Evolutionary conservation across 2,888 invertebrate genomes (phyloP).

Genomic region (Cheilosia variabilis): DNA sequence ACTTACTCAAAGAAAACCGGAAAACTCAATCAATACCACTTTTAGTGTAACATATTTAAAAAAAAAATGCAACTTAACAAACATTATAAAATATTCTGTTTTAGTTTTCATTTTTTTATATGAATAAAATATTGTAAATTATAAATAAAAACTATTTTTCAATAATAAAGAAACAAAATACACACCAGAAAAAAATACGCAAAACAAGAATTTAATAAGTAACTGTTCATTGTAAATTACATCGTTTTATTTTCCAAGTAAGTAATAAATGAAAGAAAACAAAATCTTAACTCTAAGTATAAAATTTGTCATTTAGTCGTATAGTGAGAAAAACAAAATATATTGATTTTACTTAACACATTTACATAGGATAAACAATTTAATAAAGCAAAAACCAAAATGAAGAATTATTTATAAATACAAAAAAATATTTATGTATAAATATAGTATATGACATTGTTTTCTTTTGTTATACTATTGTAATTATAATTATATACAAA

Average conservation of each 20-base stretch:
- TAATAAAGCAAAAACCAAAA: slow-evolving; percentile 39
- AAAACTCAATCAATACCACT: slow-evolving; percentile 65
- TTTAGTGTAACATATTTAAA: slow-evolving; percentile 54
- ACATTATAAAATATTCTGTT: slow-evolving; percentile 22
- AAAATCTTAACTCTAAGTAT: slow-evolving; percentile 47
- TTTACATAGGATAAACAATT: slow-evolving; percentile 61
- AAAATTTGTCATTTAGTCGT: slow-evolving; percentile 66
- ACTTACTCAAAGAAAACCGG: slow-evolving; percentile 45
- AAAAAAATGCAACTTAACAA: slow-evolving; percentile 12
- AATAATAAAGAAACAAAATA: slow-evolving; percentile 52
- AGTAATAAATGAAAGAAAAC: slow-evolving; percentile 27
- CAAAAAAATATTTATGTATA: slow-evolving; percentile 58
- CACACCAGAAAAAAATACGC: neutral
- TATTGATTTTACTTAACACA: slow-evolving; percentile 48
- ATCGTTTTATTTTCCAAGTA: slow-evolving; percentile 34
- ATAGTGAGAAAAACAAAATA: slow-evolving; percentile 26
- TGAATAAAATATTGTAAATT: slow-evolving; percentile 56
- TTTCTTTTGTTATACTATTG: slow-evolving; percentile 75
- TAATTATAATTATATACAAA: slow-evolving; percentile 72
- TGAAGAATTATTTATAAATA: slow-evolving; percentile 35
- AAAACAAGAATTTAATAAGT: slow-evolving; percentile 65
- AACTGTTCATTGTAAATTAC: slow-evolving; percentile 70
- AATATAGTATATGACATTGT: slow-evolving; percentile 72
- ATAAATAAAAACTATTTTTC: slow-evolving; percentile 67
- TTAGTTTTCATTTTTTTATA: slow-evolving; percentile 48